These are phyloP conservation scores for Mellilla xanthometata DNA, from an alignment of 2,888 invertebrate genomes.

Conservation along the genomic window DNA sequence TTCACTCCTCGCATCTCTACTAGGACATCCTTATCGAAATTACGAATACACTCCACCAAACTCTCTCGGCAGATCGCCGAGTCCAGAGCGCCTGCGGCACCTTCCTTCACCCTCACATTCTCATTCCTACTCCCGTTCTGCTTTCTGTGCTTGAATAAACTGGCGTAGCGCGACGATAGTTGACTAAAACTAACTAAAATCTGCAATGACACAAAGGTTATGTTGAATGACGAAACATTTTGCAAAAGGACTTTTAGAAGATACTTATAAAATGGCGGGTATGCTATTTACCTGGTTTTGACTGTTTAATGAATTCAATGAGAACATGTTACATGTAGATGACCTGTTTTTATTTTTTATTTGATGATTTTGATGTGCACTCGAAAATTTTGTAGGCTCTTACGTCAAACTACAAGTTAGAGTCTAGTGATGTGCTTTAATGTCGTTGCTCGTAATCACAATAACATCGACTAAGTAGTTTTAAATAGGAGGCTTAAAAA, in stretches of 20 bases:
- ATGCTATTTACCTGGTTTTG: conserved; percentile 71
- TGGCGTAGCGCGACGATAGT: conserved; percentile 69
- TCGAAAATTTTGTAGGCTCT: conserved; percentile 81
- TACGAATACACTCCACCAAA: conserved; percentile 61
- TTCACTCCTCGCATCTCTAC: conserved; percentile 63
- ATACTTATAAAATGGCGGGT: neutral
- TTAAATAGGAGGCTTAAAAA: too few relatives aligned
- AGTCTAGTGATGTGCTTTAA: conserved; percentile 2
- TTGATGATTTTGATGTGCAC: conserved; percentile 68
- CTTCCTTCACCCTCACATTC: conserved; percentile 62
- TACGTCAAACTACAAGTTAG: conserved; percentile 61
- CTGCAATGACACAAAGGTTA: conserved; percentile 73
- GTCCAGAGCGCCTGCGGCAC: conserved; percentile 45
- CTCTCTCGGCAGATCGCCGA: conserved; percentile 67
- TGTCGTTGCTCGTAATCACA: too few relatives aligned
- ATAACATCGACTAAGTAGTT: too few relatives aligned
- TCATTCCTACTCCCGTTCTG: conserved; percentile 56
- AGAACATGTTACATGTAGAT: conserved; percentile 82
- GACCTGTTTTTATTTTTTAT: conserved; percentile 61
- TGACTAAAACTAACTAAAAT: conserved; percentile 79
- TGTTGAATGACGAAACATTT: conserved; percentile 57
- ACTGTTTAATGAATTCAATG: conserved; percentile 79
- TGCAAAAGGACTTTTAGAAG: conserved; percentile 25
- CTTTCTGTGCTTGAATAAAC: conserved; percentile 70
- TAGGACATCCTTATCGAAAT: conserved; percentile 72